Conservation (phyloP, 2,113 vertebrate genomes). For the Bucco capensis region DNA sequence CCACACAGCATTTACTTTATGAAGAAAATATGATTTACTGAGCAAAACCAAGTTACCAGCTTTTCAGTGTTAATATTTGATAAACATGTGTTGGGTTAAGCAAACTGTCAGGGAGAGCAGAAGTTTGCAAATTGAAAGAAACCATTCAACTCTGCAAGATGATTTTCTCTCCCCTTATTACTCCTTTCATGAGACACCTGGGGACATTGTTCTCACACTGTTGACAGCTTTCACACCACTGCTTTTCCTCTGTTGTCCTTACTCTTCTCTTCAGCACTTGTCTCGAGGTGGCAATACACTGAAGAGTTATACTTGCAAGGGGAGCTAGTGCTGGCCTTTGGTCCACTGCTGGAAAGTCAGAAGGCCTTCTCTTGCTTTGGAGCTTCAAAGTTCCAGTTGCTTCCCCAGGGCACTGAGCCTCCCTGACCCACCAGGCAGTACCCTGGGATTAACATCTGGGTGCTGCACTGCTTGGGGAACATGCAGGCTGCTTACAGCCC, state of each 20-base stretch:
- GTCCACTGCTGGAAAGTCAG: background rate
- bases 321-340: background rate
- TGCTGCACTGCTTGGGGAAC: background rate
- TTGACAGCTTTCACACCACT: conserved; percentile 31
- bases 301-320: background rate
- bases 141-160: conserved; percentile 21
- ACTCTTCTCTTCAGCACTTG: background rate
- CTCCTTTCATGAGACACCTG: conserved; percentile 22
- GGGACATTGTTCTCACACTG: conserved; percentile 27
- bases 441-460: background rate
- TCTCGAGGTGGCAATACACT: background rate
- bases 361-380: background rate
- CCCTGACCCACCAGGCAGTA: background rate
- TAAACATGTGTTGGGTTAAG: conserved; percentile 27
- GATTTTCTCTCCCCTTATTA: background rate
- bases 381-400: background rate
- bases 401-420: background rate
- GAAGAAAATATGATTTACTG: conserved; percentile 56
- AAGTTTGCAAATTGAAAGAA: conserved; percentile 43
- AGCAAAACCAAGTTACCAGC: conserved; percentile 39
- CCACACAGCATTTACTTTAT: conserved; percentile 34
- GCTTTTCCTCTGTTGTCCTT: background rate
- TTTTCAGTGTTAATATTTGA: conserved; percentile 60
- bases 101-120: background rate
- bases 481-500: background rate